Conservation (phyloP, 2,888 invertebrate species). For the Gnatocerus cornutus region DNA sequence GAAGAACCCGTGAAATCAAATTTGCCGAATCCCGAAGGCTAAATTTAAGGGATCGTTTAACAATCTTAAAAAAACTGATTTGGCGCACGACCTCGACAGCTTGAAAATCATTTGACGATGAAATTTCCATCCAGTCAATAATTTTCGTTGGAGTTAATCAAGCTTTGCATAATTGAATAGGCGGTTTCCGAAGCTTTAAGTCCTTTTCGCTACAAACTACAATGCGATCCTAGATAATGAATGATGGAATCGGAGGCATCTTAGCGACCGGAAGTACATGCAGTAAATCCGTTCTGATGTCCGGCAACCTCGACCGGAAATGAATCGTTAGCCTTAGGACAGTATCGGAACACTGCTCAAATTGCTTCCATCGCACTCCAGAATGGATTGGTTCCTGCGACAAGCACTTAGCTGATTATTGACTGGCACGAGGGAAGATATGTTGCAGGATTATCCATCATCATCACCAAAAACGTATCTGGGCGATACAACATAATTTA, state of each 20-base stretch:
- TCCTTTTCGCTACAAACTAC: conserved; percentile 13
- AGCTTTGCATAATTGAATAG: not conserved
- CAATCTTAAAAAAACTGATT: conserved; percentile 33
- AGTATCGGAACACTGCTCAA: conserved; percentile 63
- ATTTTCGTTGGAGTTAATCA: not conserved
- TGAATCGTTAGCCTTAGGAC: conserved; percentile 65
- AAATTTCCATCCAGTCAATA: too few species aligned
- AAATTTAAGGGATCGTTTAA: conserved; percentile 38
- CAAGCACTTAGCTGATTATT: conserved; percentile 47
- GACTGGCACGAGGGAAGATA: conserved; percentile 38
- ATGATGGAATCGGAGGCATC: conserved; percentile 56
- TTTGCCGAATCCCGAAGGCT: conserved; percentile 16
- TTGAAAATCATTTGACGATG: conserved; percentile 13
- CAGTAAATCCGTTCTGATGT: conserved; percentile 62
- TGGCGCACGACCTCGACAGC: conserved; percentile 14
- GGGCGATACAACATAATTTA: conserved; percentile 21
- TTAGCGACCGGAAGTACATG: conserved; percentile 61
- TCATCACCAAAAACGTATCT: conserved; percentile 19
- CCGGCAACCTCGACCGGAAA: conserved; percentile 62
- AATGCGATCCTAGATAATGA: conserved; percentile 50
- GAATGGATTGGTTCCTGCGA: conserved; percentile 46
- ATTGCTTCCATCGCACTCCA: conserved; percentile 54
- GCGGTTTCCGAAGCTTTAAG: conserved; percentile 1
- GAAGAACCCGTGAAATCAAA: conserved; percentile 32
- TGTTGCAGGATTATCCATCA: conserved; percentile 31